Evolutionary conservation across 1,140 invertebrate species (phyloP).

Genomic region (Brachionus koreanus): DNA sequence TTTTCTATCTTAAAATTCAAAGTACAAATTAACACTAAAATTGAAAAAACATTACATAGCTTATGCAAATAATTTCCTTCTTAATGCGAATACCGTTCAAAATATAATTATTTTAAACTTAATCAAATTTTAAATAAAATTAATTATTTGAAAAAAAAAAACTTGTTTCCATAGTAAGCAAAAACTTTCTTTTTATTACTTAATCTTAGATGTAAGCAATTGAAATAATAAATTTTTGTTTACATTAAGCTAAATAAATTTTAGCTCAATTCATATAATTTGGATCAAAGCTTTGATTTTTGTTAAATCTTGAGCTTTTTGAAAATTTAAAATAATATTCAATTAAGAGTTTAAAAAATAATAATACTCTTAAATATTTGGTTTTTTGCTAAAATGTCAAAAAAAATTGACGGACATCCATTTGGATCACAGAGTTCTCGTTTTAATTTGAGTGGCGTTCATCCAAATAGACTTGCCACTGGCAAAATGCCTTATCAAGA

Average conservation of each 20-base stretch:
- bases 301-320: background rate
- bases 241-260: constrained; percentile 23
- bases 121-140: background rate
- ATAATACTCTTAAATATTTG: background rate
- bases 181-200: background rate
- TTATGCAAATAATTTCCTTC: background rate
- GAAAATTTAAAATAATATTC: background rate
- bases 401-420: constrained; percentile 9
- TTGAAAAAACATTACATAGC: background rate
- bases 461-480: constrained; percentile 10
- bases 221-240: background rate
- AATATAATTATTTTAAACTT: background rate
- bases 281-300: background rate
- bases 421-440: constrained; percentile 29
- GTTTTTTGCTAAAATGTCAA: background rate
- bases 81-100: background rate
- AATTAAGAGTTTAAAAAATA: background rate
- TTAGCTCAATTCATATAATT: background rate
- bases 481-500: constrained; percentile 38
- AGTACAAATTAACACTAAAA: background rate
- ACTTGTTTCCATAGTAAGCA: constrained; percentile 26
- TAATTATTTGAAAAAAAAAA: background rate
- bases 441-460: constrained; percentile 17
- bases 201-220: constrained; percentile 4
- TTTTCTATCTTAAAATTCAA: background rate